Base-by-base conservation (phyloP, 2,797 vertebrate species). In the Clamator glandarius region DNA sequence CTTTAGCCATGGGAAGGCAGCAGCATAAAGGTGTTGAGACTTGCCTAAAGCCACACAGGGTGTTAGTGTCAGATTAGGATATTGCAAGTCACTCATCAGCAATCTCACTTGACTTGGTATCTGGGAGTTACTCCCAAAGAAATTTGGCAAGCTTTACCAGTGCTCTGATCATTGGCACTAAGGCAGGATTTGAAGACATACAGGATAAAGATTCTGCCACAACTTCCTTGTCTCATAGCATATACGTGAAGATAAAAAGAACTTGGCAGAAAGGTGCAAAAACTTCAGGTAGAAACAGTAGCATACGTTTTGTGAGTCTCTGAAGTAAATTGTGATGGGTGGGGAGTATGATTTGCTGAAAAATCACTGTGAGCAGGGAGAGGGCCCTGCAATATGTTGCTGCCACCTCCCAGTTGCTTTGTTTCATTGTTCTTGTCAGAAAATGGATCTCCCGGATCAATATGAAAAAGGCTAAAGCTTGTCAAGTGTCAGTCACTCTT, bases 51-150 rank as follows among this genome's bases (percentile, higher is more conserved):
- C 90, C 66, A 90, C 85, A 69, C 73, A 41, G 59, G 55, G 46
- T 85, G 48, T 91, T 93, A 35, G 39, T 81, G 74, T 85, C 85
- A 88, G 73, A 63, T 90, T 26, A 88, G 42, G 55, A 79, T 92
- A 93, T 91, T 94, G 79, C 73, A 90, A 89, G 77, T 90, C 62
- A 88, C 19, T 82, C 85, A 78, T 67, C 66, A 68, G 52, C 51
- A 68, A 2, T 35, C 54, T 84, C 21, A 7, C 55, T 50, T 63
- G 25, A 48, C 29, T 73, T 59, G 23, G 55, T 92, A 92, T 88
- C 64, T 84, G 88, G 51, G 77, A 90, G 63, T 91, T 86, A 66
- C 63, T 84, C 73, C 66, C 66, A 79, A 66, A 94, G 83, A 91
- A 91, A 92, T 66, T 51, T 96, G 90, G 62, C 79, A 84, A 74